A percentile compares a stretch with the other conserved stretches of the same genome.
Evolutionary conservation across 2,113 vertebrate species (phyloP).

Genomic region (Procavia capensis): DNA sequence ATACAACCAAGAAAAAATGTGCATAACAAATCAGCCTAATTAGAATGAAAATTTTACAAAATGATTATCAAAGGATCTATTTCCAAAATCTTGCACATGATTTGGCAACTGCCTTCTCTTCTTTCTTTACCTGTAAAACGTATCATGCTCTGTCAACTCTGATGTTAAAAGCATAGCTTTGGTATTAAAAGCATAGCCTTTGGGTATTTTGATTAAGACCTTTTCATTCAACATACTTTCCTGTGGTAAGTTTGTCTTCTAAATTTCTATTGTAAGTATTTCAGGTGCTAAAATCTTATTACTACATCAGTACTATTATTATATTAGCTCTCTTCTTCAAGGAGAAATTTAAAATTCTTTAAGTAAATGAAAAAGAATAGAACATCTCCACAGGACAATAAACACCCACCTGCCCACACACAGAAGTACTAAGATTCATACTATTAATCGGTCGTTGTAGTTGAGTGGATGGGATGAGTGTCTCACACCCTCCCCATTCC

Average conservation of each 20-base stretch:
- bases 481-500: background rate
- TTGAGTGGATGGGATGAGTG: background rate
- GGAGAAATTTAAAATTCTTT: background rate
- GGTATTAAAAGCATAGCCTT: too few relatives aligned
- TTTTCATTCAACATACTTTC: slow-evolving; percentile 74
- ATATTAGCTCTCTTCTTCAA: background rate
- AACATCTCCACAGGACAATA: background rate
- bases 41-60: slow-evolving; percentile 82
- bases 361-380: background rate
- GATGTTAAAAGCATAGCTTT: slow-evolving; percentile 75
- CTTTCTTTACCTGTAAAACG: slow-evolving; percentile 75
- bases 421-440: background rate
- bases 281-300: slow-evolving; percentile 17
- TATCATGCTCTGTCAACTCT: slow-evolving; percentile 70
- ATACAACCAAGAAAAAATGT: slow-evolving; percentile 81
- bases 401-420: too few relatives aligned
- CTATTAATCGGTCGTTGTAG: background rate
- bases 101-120: slow-evolving; percentile 51
- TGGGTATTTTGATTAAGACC: slow-evolving; percentile 70
- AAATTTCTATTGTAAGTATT: slow-evolving; percentile 65
- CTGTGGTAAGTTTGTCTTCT: slow-evolving; percentile 60
- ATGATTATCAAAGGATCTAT: slow-evolving; percentile 81
- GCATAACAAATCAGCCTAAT: slow-evolving; percentile 82
- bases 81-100: slow-evolving; percentile 79
- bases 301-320: background rate